A percentile compares a stretch with the other conserved stretches of the same genome.
These are phyloP conservation scores for Blastomussa wellsi DNA, from an alignment of 92 coral and sea anemone genomes.

Conservation along the genomic window DNA sequence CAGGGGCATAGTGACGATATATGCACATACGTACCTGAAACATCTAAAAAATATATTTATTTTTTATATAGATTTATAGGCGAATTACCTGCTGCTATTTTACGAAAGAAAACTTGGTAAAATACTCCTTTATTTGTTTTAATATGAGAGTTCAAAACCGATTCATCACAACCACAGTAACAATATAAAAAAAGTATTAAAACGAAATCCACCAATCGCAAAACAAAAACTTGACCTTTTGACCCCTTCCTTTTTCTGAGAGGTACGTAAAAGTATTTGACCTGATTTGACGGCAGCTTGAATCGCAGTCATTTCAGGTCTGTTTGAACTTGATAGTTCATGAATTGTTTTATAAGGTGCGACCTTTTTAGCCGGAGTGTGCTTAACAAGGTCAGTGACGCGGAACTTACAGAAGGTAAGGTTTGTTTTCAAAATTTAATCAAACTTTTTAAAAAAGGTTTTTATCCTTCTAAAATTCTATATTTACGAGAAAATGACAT, in stretches of 20 bases:
- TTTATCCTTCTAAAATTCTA: neutral
- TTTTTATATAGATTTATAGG: too few species aligned
- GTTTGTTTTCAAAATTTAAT: neutral
- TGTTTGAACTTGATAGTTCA: neutral
- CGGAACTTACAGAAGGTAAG: conserved; percentile 6
- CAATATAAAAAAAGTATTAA: neutral
- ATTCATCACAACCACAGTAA: neutral
- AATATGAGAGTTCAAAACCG: neutral
- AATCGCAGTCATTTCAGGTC: neutral
- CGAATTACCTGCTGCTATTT: neutral
- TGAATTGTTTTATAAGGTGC: neutral
- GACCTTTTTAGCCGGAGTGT: neutral
- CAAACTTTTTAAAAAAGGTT: neutral
- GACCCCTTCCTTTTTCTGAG: conserved; percentile 6
- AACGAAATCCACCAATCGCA: neutral
- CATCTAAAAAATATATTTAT: too few species aligned
- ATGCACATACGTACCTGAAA: too few species aligned
- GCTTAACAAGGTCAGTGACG: conserved; percentile 14
- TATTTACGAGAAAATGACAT: neutral
- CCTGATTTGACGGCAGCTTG: neutral
- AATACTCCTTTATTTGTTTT: neutral
- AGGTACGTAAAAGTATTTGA: neutral
- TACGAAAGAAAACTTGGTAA: neutral
- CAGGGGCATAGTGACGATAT: too few species aligned
- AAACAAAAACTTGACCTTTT: neutral